phyloP scores from a whole-genome alignment of 2,888 invertebrate species.

The Caenorhabditis sulstoni region DNA sequence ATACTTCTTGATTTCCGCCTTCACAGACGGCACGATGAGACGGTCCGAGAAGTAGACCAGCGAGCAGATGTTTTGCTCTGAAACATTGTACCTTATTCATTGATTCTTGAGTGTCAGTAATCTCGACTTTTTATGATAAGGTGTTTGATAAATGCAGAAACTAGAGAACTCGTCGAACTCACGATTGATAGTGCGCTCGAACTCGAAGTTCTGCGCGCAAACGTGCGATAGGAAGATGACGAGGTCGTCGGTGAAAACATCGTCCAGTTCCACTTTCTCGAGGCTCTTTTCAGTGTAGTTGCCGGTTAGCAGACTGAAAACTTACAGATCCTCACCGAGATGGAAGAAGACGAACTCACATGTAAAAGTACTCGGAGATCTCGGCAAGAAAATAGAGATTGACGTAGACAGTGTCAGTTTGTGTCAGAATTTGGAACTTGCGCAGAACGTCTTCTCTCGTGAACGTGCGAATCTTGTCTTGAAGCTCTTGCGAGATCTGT shows the following conservation, averaged over 20 bases:
- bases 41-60: conserved; percentile 56
- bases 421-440: conserved; percentile 48
- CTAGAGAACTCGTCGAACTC: conserved; percentile 24
- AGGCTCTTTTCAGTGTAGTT: conserved; percentile 32
- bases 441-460: conserved; percentile 35
- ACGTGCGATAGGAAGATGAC: conserved; percentile 48
- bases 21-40: conserved; percentile 48
- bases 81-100: conserved; percentile 2
- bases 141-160: background rate
- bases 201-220: conserved; percentile 45
- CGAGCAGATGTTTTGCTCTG: conserved; percentile 41
- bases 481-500: conserved; percentile 14
- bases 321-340: background rate
- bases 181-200: conserved; percentile 53
- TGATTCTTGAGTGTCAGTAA: conserved; percentile 3
- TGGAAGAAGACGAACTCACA: conserved; percentile 23
- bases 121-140: too few species aligned
- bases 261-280: conserved; percentile 33
- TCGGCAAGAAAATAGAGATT: conserved; percentile 55
- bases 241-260: conserved; percentile 41
- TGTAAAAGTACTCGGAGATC: conserved; percentile 53
- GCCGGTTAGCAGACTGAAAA: conserved; percentile 45
- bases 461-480: conserved; percentile 36
- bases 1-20: conserved; percentile 48
- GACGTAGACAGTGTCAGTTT: conserved; percentile 41